A percentile compares a stretch with the other conserved stretches of the same genome.
phyloP scores from a whole-genome alignment of 2,113 vertebrate species.

The Xiphophorus hellerii region DNA sequence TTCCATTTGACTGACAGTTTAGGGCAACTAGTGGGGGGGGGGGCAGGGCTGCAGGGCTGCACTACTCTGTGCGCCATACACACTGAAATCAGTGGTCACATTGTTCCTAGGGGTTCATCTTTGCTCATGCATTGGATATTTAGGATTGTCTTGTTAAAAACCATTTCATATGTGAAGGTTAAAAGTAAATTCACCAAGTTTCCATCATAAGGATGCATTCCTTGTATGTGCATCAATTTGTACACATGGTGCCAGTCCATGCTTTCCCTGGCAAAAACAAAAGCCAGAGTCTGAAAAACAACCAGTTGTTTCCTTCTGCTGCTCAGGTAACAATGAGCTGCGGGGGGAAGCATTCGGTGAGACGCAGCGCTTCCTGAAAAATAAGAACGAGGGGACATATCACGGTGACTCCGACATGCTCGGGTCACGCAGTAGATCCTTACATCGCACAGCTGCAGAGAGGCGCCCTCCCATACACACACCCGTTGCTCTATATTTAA shows the following conservation, averaged over 20 bases:
- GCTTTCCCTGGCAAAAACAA: constrained; percentile 42
- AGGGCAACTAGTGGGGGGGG: too few species aligned
- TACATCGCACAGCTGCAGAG: constrained; percentile 58
- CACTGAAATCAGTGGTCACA: too few species aligned
- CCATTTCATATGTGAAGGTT: not conserved
- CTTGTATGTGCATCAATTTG: not conserved
- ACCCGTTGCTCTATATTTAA: not conserved
- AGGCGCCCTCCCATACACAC: not conserved
- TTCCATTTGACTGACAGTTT: too few species aligned
- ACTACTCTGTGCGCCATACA: too few species aligned
- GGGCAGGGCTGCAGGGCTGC: too few species aligned
- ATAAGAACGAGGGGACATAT: constrained; percentile 27
- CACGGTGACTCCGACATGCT: constrained; percentile 9
- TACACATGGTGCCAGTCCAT: not conserved
- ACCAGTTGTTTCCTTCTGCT: constrained; percentile 72
- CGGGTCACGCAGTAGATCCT: constrained; percentile 39
- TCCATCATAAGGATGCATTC: not conserved
- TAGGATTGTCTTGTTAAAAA: not conserved
- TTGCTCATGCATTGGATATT: not conserved
- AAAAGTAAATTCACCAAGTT: not conserved
- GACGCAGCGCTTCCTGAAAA: constrained; percentile 57
- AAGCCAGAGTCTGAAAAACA: constrained; percentile 38
- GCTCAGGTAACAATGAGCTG: constrained; percentile 74
- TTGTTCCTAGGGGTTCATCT: too few species aligned
- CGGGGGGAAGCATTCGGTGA: constrained; percentile 34